phyloP scores from a whole-genome alignment of 1,140 invertebrate species.

The Bombus fervidus region DNA sequence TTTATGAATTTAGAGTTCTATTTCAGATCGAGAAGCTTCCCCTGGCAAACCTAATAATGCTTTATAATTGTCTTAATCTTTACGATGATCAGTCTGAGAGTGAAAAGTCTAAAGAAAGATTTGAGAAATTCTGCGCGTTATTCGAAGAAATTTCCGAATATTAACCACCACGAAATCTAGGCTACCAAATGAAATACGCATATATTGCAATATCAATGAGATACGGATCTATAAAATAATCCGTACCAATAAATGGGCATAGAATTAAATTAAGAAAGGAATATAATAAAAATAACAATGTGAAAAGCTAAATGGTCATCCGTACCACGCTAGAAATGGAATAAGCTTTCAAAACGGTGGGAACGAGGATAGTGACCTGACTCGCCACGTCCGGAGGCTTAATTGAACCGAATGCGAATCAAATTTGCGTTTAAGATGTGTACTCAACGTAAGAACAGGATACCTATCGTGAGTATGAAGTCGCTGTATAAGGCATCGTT shows the following conservation, averaged over 20 bases:
- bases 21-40: not conserved
- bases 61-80: no score
- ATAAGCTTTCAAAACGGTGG: not conserved
- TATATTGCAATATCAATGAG: conserved; percentile 36
- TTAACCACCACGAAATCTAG: conserved; percentile 21
- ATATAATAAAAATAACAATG: not conserved
- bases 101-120: no score
- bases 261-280: no score
- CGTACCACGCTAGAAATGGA: no score
- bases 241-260: not conserved
- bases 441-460: not conserved
- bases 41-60: not conserved
- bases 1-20: not conserved
- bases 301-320: not conserved
- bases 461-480: not conserved
- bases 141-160: conserved; percentile 25
- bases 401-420: conserved; percentile 42
- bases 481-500: conserved; percentile 59
- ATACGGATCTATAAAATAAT: conserved; percentile 3
- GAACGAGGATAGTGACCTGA: not conserved
- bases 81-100: not conserved
- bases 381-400: conserved; percentile 1
- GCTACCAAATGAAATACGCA: conserved; percentile 9
- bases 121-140: not conserved
- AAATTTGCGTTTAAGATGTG: conserved; percentile 34